Conservation (phyloP, 2,888 invertebrate genomes). For the Mycalesis mineus region DNA sequence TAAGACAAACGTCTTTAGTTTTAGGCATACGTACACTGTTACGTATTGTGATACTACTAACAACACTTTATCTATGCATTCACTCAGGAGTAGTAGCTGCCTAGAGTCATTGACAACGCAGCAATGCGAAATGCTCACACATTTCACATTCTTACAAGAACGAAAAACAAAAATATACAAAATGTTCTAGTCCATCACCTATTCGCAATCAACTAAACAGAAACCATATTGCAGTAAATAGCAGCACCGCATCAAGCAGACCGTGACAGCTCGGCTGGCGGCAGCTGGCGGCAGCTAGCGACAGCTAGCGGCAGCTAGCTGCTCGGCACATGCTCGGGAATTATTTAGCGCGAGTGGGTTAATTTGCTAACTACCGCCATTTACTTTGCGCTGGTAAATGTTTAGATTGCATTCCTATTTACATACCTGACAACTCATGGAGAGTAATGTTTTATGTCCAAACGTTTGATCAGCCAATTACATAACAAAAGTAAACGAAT, state of each 20-base stretch:
- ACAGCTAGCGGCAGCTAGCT: background rate
- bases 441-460: background rate
- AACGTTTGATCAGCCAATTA: background rate
- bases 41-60: too few relatives aligned
- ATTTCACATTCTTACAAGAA: too few relatives aligned
- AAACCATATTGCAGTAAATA: conserved; percentile 5
- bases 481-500: too few relatives aligned
- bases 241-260: conserved; percentile 8
- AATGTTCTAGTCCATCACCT: background rate
- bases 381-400: background rate
- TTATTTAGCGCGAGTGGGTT: conserved; percentile 9
- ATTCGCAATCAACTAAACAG: background rate
- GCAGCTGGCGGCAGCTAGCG: background rate
- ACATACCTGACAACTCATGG: background rate
- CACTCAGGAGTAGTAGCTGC: too few relatives aligned
- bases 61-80: too few relatives aligned
- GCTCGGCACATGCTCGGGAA: conserved; percentile 1
- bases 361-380: conserved; percentile 3
- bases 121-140: too few relatives aligned
- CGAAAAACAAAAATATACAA: too few relatives aligned
- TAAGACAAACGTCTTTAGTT: too few relatives aligned
- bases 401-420: background rate
- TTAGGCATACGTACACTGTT: too few relatives aligned
- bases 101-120: too few relatives aligned
- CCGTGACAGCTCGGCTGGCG: background rate